Percentiles rank a stretch among this genome's conserved stretches.
Conservation (phyloP, 1,140 invertebrate genomes). For the Saccostrea glomerata region DNA sequence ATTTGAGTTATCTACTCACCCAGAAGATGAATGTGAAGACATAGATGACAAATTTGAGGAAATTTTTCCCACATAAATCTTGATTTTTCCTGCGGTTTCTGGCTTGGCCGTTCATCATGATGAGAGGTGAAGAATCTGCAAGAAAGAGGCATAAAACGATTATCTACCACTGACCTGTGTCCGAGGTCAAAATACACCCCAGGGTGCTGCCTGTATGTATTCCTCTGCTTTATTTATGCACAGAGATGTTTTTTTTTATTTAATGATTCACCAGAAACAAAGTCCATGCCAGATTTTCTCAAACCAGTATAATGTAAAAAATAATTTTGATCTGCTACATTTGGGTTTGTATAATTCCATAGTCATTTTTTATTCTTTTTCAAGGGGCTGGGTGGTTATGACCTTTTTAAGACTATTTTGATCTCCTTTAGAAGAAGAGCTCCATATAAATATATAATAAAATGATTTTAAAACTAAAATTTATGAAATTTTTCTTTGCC, state of each 20-base stretch:
- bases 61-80: slow-evolving; percentile 46
- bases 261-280: background rate
- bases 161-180: background rate
- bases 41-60: slow-evolving; percentile 52
- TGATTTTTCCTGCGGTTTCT: slow-evolving; percentile 43
- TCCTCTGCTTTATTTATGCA: background rate
- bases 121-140: background rate
- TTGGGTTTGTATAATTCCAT: too few species aligned
- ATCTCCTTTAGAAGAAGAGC: too few species aligned
- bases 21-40: slow-evolving; percentile 55
- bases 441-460: too few species aligned
- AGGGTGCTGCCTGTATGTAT: background rate
- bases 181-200: slow-evolving; percentile 5
- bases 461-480: too few species aligned
- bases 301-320: too few species aligned
- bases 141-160: background rate
- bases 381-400: too few species aligned
- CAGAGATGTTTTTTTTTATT: background rate
- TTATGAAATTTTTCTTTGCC: too few species aligned
- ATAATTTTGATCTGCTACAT: too few species aligned
- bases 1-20: slow-evolving; percentile 32
- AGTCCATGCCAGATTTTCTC: background rate
- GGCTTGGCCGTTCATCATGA: slow-evolving; percentile 25
- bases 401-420: too few species aligned
- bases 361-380: too few species aligned